A percentile compares a stretch with the other conserved stretches of the same genome.
phyloP scores from a whole-genome alignment of 2,888 invertebrate genomes.

The Cylloceria caligata region DNA sequence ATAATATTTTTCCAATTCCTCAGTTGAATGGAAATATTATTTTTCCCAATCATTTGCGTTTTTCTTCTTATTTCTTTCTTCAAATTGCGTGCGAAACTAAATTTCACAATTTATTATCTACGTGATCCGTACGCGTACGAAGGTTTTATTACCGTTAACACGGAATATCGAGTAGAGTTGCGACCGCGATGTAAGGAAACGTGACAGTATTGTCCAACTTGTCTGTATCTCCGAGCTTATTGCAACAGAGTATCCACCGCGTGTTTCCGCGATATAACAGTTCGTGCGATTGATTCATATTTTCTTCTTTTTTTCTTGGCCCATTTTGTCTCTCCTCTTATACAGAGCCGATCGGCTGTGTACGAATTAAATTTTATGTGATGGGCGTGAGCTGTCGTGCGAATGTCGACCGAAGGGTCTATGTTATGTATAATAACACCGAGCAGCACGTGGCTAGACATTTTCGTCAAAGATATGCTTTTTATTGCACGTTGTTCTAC shows the following conservation, averaged over 20 bases:
- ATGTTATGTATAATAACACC: conserved; percentile 36
- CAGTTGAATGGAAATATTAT: background rate
- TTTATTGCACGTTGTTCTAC: conserved; percentile 36
- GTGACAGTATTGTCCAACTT: conserved; percentile 58
- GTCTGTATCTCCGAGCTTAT: conserved; percentile 5
- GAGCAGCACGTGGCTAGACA: conserved; percentile 9
- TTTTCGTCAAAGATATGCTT: conserved; percentile 12
- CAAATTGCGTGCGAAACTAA: conserved; percentile 63
- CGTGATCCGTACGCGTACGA: conserved; percentile 17
- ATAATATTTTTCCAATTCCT: background rate
- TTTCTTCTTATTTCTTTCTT: conserved; percentile 39
- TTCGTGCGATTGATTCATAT: conserved; percentile 41
- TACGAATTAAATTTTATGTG: conserved; percentile 21
- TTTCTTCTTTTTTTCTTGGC: conserved; percentile 15
- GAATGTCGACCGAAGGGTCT: conserved; percentile 34
- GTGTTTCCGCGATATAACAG: conserved; percentile 38
- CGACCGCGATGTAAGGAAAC: conserved; percentile 53
- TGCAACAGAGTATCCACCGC: conserved; percentile 58
- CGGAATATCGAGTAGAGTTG: conserved; percentile 26
- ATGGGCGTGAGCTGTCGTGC: conserved; percentile 27
- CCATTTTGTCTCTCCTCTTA: conserved; percentile 32
- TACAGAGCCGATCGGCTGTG: background rate
- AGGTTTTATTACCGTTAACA: conserved; percentile 39
- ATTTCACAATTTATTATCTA: conserved; percentile 36
- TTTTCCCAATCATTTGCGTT: background rate